Conservation (phyloP, 2,888 invertebrate genomes). For the Drosophila peninsularis region DNA sequence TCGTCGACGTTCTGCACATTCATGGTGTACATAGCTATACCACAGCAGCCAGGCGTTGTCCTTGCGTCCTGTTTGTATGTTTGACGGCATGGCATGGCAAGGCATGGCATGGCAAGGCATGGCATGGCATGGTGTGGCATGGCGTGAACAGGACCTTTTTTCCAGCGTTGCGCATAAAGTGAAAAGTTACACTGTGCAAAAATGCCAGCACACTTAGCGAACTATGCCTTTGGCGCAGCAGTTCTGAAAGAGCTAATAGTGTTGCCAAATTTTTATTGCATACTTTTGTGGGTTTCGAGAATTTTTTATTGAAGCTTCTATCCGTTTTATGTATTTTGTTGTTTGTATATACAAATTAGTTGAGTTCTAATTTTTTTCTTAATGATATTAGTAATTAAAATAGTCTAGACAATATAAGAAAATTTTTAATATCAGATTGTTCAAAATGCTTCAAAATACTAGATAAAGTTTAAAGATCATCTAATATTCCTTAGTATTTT, state of each 20-base stretch:
- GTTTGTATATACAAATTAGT: neutral
- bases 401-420: neutral
- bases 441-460: too few relatives aligned
- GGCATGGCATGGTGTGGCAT: conserved; percentile 44
- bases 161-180: conserved; percentile 58
- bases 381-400: neutral
- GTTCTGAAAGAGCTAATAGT: conserved; percentile 1
- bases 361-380: neutral
- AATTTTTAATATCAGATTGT: neutral
- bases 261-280: conserved; percentile 23
- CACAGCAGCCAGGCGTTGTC: conserved; percentile 49
- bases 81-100: conserved; percentile 68
- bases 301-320: neutral
- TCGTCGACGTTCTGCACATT: conserved; percentile 61
- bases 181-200: conserved; percentile 66
- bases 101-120: conserved; percentile 16
- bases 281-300: conserved; percentile 27
- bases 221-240: conserved; percentile 12
- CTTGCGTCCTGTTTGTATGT: conserved; percentile 68
- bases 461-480: too few relatives aligned
- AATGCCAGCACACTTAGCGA: conserved; percentile 35
- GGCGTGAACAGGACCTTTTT: conserved; percentile 74
- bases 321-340: neutral
- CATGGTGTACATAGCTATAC: conserved; percentile 74
- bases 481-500: too few relatives aligned